phyloP scores from a whole-genome alignment of 2,797 vertebrate genomes.

The Caiman crocodilus region DNA sequence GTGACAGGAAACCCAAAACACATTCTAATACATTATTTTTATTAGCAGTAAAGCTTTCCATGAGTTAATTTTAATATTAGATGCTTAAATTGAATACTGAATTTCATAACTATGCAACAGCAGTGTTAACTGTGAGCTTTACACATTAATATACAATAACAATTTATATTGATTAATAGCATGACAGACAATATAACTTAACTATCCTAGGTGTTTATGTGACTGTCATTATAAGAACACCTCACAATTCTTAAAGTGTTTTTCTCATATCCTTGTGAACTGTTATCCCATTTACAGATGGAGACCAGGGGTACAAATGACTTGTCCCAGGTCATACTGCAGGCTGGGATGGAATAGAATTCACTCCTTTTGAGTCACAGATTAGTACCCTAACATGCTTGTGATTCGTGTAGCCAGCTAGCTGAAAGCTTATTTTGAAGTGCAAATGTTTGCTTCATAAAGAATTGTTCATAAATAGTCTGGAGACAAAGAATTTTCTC shows the following conservation, averaged over 20 bases:
- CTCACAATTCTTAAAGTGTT: not conserved
- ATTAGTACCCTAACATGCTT: not conserved
- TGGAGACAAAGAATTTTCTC: not conserved
- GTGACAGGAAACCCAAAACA: too few relatives aligned
- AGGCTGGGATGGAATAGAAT: not conserved
- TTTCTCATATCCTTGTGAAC: not conserved
- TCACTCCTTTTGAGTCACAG: not conserved
- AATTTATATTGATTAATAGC: not conserved
- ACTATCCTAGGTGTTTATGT: not conserved
- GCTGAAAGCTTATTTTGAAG: not conserved
- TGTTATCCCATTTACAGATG: not conserved
- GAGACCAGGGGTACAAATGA: not conserved
- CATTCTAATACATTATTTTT: too few relatives aligned
- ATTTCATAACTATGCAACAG: not conserved
- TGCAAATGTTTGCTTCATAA: not conserved
- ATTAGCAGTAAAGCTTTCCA: too few relatives aligned
- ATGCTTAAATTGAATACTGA: not conserved
- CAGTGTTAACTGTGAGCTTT: not conserved
- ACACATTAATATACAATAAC: not conserved
- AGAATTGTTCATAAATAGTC: not conserved
- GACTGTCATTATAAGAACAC: not conserved
- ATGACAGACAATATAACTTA: not conserved
- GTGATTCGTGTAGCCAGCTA: not conserved
- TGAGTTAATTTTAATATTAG: too few relatives aligned
- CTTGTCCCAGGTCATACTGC: not conserved